Percentiles rank a stretch among this genome's conserved stretches.
phyloP scores from a whole-genome alignment of 2,113 vertebrate genomes.

The Marcusenius ussheri region DNA sequence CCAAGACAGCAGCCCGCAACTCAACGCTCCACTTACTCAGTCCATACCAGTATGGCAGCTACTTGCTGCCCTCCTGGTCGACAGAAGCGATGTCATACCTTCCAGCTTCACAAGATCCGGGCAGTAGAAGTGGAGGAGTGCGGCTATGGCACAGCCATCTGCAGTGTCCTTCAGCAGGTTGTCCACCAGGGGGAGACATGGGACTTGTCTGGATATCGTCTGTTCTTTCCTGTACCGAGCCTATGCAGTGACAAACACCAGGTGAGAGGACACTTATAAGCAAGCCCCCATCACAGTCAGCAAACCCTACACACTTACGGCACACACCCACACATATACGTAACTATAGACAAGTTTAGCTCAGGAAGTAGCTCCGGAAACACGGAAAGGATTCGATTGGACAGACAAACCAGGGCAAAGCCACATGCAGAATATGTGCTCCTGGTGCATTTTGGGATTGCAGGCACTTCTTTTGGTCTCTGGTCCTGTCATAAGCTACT shows the following conservation, averaged over 20 bases:
- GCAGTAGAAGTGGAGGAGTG: slow-evolving; percentile 94
- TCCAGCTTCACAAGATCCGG: slow-evolving; percentile 75
- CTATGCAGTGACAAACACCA: slow-evolving; percentile 49
- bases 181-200: slow-evolving; percentile 82
- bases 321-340: slow-evolving; percentile 21
- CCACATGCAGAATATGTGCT: not conserved
- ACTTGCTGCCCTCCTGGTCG: not conserved
- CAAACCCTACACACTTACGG: slow-evolving; percentile 11
- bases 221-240: slow-evolving; percentile 82
- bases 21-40: not conserved
- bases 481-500: not conserved
- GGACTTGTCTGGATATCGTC: slow-evolving; percentile 65
- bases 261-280: not conserved
- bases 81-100: slow-evolving; percentile 53
- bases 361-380: not conserved
- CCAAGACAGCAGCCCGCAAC: not conserved
- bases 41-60: not conserved
- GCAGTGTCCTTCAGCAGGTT: slow-evolving; percentile 89
- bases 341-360: slow-evolving; percentile 1
- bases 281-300: not conserved
- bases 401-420: not conserved
- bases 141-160: slow-evolving; percentile 82
- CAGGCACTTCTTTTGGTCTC: not conserved
- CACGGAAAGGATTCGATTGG: not conserved
- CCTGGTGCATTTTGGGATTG: not conserved